These are phyloP conservation scores for Bursaphelenchus mucronatus DNA, from an alignment of 1,140 invertebrate genomes.

Conservation along the genomic window DNA sequence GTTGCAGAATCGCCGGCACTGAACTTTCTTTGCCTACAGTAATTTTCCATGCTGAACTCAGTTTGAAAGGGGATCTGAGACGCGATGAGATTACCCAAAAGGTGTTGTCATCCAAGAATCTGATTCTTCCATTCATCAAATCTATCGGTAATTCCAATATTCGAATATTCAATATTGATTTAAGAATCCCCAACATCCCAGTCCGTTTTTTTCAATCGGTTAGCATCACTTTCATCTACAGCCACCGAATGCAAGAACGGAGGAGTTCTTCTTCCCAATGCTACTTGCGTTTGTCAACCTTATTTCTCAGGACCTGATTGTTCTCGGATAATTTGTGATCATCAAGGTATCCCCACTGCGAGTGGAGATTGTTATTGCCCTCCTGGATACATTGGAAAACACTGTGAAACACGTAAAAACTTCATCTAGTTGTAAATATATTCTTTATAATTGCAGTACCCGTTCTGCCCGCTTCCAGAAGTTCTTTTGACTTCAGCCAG, in stretches of 20 bases:
- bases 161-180: no score
- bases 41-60: neutral
- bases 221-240: neutral
- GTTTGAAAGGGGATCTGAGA: neutral
- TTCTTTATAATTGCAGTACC: conserved; percentile 4
- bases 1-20: neutral
- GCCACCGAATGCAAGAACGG: conserved; percentile 6
- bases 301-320: conserved; percentile 18
- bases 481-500: conserved; percentile 18
- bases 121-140: no score
- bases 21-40: neutral
- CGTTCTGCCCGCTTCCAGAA: neutral
- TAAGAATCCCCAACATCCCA: no score
- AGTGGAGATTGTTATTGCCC: conserved; percentile 7
- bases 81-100: no score
- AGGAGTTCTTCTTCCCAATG: conserved; percentile 20
- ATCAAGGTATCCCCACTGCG: neutral
- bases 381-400: conserved; percentile 20
- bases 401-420: neutral
- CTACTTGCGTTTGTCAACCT: neutral
- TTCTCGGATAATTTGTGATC: conserved; percentile 6
- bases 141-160: no score
- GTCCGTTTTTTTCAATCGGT: no score
- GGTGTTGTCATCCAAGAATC: no score
- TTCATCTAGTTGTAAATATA: neutral